These are phyloP conservation scores for Coleophora flavipennella DNA, from an alignment of 2,888 invertebrate species.

Conservation along the genomic window DNA sequence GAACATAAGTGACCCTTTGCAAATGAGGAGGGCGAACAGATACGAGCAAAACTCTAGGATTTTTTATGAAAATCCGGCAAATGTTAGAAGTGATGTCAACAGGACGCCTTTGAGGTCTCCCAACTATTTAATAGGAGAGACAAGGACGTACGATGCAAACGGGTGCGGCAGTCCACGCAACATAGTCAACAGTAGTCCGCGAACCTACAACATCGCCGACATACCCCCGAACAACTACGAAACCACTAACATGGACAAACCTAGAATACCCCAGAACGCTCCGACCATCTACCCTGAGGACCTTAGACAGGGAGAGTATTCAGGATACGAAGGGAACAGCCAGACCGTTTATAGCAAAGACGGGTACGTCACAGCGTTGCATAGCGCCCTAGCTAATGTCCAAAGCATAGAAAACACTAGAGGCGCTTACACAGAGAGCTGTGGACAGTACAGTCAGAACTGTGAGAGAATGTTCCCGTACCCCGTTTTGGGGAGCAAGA, in stretches of 20 bases:
- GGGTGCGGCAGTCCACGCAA: slow-evolving; percentile 51
- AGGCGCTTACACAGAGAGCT: slow-evolving; percentile 31
- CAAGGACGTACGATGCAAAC: slow-evolving; percentile 42
- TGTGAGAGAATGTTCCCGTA: slow-evolving; percentile 55
- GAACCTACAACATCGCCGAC: slow-evolving; percentile 33
- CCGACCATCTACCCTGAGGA: slow-evolving; percentile 40
- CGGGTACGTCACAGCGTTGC: slow-evolving; percentile 42
- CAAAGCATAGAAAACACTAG: slow-evolving; percentile 47
- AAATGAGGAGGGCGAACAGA: slow-evolving; percentile 33
- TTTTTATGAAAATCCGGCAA: slow-evolving; percentile 54
- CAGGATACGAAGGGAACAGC: slow-evolving; percentile 35
- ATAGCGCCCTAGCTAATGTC: slow-evolving; percentile 38
- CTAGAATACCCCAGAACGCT: slow-evolving; percentile 30
- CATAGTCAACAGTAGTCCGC: slow-evolving; percentile 47
- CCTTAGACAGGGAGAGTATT: slow-evolving; percentile 39
- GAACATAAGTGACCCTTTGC: slow-evolving; percentile 25
- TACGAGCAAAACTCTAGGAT: slow-evolving; percentile 41
- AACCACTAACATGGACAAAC: slow-evolving; percentile 21
- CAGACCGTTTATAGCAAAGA: slow-evolving; percentile 38
- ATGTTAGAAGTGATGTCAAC: slow-evolving; percentile 32
- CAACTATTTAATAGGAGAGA: slow-evolving; percentile 41
- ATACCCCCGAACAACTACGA: slow-evolving; percentile 42
- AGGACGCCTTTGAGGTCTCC: slow-evolving; percentile 42
- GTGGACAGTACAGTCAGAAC: slow-evolving; percentile 39
- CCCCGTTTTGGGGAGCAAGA: slow-evolving; percentile 65